Conservation (phyloP, 35 echinoderm and acorn worm genomes). For the Patiria miniata region DNA sequence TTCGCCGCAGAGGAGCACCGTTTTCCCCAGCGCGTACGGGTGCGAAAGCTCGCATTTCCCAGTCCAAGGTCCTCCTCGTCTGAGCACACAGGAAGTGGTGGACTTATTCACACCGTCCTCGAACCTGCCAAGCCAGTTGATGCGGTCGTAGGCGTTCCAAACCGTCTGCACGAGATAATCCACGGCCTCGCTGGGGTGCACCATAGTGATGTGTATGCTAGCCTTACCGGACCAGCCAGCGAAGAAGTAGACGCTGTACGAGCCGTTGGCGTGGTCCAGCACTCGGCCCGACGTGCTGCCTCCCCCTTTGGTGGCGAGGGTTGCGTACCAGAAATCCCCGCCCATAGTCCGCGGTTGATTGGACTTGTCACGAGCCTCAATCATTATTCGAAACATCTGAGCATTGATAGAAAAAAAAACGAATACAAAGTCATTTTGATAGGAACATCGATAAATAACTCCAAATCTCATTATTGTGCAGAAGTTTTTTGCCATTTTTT, state of each 20-base stretch:
- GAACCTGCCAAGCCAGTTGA: no score
- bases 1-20: not conserved
- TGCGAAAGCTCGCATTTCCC: constrained; percentile 1
- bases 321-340: constrained; percentile 54
- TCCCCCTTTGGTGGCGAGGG: constrained; percentile 15
- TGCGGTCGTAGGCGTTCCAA: not conserved
- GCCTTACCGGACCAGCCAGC: constrained; percentile 37
- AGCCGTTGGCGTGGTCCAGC: constrained; percentile 52
- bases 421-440: no score
- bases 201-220: constrained; percentile 23
- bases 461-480: no score
- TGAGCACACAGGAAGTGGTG: not conserved
- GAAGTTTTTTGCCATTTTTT: no score
- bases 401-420: no score
- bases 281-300: constrained; percentile 32
- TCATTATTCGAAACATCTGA: constrained; percentile 16
- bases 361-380: constrained; percentile 27
- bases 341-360: constrained; percentile 20
- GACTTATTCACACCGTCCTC: not conserved
- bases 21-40: not conserved
- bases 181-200: constrained; percentile 44
- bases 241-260: constrained; percentile 49
- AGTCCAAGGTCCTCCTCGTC: not conserved
- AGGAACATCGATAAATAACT: no score
- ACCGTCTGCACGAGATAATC: not conserved